Percentiles rank a stretch among this genome's conserved stretches.
Conservation (phyloP, 2,888 invertebrate genomes). For the Noctua pronuba region DNA sequence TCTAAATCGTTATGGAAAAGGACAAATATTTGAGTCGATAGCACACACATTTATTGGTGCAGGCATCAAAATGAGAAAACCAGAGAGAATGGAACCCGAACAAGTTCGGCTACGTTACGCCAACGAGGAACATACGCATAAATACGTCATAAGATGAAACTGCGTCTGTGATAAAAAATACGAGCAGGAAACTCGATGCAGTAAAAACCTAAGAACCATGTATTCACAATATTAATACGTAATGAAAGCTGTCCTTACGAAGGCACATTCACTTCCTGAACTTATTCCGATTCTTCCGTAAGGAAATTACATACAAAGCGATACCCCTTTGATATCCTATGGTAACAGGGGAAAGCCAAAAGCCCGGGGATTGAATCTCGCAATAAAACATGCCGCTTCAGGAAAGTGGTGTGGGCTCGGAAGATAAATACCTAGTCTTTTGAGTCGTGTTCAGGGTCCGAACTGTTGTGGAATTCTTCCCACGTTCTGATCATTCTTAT, state of each 20-base stretch:
- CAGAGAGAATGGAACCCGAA: background rate
- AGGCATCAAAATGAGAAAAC: background rate
- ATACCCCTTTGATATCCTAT: background rate
- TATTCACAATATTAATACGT: background rate
- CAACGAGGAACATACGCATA: background rate
- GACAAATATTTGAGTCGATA: background rate
- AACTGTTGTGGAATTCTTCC: background rate
- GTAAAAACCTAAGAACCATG: background rate
- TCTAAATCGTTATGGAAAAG: background rate
- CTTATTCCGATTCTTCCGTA: constrained; percentile 18
- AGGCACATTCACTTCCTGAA: constrained; percentile 13
- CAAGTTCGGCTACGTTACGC: background rate
- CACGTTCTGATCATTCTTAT: background rate
- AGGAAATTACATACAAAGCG: constrained; percentile 8
- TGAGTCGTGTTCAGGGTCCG: background rate
- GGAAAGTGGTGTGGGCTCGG: background rate
- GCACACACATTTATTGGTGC: background rate
- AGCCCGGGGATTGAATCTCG: background rate
- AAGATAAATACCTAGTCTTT: background rate
- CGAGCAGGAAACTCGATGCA: background rate
- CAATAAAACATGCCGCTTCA: background rate
- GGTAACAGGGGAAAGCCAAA: background rate
- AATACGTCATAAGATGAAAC: background rate
- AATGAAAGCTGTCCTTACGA: constrained; percentile 9
- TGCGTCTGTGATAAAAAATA: background rate